Conservation (phyloP, 1,140 invertebrate species). For the Calliopsis andreniformis region DNA sequence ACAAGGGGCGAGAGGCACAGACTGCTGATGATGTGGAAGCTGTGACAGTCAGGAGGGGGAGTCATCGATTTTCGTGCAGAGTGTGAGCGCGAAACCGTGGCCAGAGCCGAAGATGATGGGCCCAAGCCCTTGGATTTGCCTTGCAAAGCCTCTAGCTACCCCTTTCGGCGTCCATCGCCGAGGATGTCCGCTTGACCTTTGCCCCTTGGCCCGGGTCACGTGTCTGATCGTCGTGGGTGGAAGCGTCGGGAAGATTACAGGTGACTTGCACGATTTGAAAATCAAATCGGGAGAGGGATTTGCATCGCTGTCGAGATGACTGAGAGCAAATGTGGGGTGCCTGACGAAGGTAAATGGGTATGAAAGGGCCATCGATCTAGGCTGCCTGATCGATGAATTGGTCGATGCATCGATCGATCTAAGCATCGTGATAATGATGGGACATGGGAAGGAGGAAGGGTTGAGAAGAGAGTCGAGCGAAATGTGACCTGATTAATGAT, state of each 20-base stretch:
- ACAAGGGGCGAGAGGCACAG: neutral
- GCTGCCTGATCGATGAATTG: too few species aligned
- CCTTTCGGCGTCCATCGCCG: neutral
- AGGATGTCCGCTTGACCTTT: neutral
- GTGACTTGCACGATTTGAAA: conserved; percentile 19
- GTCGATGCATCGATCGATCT: too few species aligned
- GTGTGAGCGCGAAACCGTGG: conserved; percentile 48
- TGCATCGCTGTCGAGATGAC: neutral
- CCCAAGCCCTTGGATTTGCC: conserved; percentile 32
- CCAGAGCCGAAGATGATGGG: conserved; percentile 12
- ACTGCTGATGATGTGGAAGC: conserved; percentile 24
- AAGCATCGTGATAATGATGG: too few species aligned
- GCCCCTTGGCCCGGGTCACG: neutral
- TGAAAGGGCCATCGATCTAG: too few species aligned
- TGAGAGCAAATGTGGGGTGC: neutral
- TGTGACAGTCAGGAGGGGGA: neutral
- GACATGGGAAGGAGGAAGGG: too few species aligned
- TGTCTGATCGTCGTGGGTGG: neutral
- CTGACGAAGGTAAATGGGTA: neutral
- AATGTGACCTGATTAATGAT: too few species aligned
- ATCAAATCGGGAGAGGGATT: conserved; percentile 6
- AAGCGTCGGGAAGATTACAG: conserved; percentile 15
- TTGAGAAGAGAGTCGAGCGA: too few species aligned
- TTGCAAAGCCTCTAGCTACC: conserved; percentile 18
- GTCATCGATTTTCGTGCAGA: conserved; percentile 60